Conservation (phyloP, 2,113 vertebrate species). For the Ginglymostoma cirratum region DNA sequence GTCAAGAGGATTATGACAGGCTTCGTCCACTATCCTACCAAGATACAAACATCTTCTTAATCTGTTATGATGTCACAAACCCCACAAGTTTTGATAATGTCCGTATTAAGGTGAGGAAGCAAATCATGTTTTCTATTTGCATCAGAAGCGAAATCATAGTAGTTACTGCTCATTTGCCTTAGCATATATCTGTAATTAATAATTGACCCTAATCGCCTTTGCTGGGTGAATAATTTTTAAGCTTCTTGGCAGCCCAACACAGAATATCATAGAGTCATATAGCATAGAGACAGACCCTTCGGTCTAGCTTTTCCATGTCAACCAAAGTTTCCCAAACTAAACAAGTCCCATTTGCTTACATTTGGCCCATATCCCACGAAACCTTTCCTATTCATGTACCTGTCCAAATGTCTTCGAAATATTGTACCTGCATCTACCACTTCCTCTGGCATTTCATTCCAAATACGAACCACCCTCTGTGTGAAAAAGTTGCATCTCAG, state of each 20-base stretch:
- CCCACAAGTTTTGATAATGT: constrained; percentile 89
- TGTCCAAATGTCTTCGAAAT: too few relatives aligned
- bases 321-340: too few relatives aligned
- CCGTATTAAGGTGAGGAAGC: constrained; percentile 72
- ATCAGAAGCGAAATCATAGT: not conserved
- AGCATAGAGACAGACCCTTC: too few relatives aligned
- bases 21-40: constrained; percentile 88
- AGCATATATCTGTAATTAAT: not conserved
- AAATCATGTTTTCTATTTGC: not conserved
- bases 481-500: too few relatives aligned
- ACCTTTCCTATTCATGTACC: too few relatives aligned
- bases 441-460: too few relatives aligned
- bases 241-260: not conserved
- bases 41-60: constrained; percentile 73
- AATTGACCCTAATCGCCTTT: not conserved
- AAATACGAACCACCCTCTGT: too few relatives aligned
- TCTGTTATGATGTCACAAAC: constrained; percentile 94
- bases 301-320: too few relatives aligned
- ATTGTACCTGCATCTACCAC: too few relatives aligned
- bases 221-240: not conserved
- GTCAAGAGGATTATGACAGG: constrained; percentile 91
- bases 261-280: too few relatives aligned
- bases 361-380: too few relatives aligned
- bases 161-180: not conserved
- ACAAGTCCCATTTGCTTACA: too few relatives aligned